Base-by-base conservation (phyloP, 2,888 invertebrate genomes). In the Hymenopus coronatus region DNA sequence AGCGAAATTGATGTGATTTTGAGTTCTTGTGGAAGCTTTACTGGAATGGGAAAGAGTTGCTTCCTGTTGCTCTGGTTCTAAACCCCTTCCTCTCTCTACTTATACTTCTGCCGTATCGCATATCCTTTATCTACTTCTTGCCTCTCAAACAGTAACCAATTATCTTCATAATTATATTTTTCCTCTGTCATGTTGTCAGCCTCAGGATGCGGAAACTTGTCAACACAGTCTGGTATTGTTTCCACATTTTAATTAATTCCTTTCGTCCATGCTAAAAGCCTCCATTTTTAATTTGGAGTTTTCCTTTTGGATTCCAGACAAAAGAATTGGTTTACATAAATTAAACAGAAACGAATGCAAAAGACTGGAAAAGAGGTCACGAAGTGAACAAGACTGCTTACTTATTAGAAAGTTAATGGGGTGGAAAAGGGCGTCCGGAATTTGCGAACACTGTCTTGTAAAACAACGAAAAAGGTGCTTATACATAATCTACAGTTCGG, bases 271-370 rank as follows among this genome's bases (percentile, higher is more conserved):
- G 33, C 33, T 30, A 25, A 84, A 27, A 27, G 25, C 27, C 6
- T 12, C 33, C 7, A 85, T 85, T 85, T 85, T 25, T 85, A 84
- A 84, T 84, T 25, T 84, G 25, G 30, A 33, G 33, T 15, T 85
- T 85, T 27, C 85, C 28, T 46, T 46, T 85, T 30, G 46, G 85
- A 40, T 85, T 27, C 33, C 33, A 40, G 14, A 46, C 85, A 46
- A 85, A 85, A 85, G 85, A 85, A 85, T 85, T 85, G 46, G 25
- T 85, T 85, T 85, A 85, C 85, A 85, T 40, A 85, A 46, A 85
- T 85, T 85, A 85, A 85, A 46, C 25, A 27, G 20, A 15, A 40
- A 84, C 12, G 84, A 84, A 33, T 15, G 33, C 33, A n/a, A 84
- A 84, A 30, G 33, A 25, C 27, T 8, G 46, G 46, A 46, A 46